Percentiles rank a stretch among this genome's conserved stretches.
These are phyloP conservation scores for Drosophila tani DNA, from an alignment of 1,140 invertebrate genomes.

Conservation along the genomic window DNA sequence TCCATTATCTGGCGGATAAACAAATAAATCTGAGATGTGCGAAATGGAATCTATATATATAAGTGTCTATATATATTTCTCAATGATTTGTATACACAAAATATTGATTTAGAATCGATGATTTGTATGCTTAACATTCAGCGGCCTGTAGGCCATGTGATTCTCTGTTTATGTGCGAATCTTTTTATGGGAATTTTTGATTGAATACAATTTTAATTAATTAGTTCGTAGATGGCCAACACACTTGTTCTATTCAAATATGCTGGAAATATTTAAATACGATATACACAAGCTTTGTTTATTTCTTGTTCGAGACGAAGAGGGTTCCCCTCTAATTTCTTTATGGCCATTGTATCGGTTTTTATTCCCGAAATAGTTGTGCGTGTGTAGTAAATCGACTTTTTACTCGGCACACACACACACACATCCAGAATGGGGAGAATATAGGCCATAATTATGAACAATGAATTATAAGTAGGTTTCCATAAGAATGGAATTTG, in stretches of 20 bases:
- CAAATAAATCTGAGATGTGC: slow-evolving; percentile 42
- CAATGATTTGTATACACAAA: slow-evolving; percentile 50
- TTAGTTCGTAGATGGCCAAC: background rate
- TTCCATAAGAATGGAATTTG: background rate
- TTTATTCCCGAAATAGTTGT: slow-evolving; percentile 36
- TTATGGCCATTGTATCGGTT: slow-evolving; percentile 6
- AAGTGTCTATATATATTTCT: slow-evolving; percentile 41
- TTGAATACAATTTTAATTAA: background rate
- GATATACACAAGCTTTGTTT: background rate
- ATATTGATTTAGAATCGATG: slow-evolving; percentile 41
- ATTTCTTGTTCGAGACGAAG: background rate
- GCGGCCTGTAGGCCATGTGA: slow-evolving; percentile 26
- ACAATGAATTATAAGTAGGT: slow-evolving; percentile 4
- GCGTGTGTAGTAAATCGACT: slow-evolving; percentile 34
- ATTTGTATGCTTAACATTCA: slow-evolving; percentile 37
- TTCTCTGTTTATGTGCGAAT: slow-evolving; percentile 5
- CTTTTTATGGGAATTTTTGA: slow-evolving; percentile 2
- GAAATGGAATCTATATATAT: slow-evolving; percentile 36
- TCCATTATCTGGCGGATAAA: slow-evolving; percentile 22
- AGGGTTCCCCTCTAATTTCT: background rate
- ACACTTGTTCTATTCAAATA: background rate
- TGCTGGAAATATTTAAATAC: background rate
- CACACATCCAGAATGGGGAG: background rate
- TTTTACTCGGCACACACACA: slow-evolving; percentile 14
- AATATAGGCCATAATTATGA: slow-evolving; percentile 26